Conservation (phyloP, 2,888 invertebrate species). For the Lasioglossum leucozonium region DNA sequence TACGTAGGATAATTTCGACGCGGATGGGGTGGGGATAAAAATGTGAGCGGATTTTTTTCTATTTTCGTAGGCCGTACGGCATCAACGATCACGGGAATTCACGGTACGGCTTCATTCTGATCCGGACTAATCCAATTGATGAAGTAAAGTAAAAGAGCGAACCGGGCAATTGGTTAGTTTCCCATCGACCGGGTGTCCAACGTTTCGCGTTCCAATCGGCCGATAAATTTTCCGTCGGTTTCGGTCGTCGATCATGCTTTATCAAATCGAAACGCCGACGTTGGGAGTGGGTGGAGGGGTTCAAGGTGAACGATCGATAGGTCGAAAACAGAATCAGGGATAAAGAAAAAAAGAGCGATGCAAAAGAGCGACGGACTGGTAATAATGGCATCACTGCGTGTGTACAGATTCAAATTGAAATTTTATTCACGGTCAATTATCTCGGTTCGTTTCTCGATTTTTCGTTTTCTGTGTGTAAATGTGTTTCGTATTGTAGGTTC, state of each 20-base stretch:
- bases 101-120: conserved; percentile 55
- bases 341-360: not conserved
- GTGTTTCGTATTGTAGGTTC: not conserved
- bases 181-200: not conserved
- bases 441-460: not conserved
- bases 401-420: conserved; percentile 64
- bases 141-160: conserved; percentile 29
- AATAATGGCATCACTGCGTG: conserved; percentile 63
- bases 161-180: conserved; percentile 35
- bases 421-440: conserved; percentile 63
- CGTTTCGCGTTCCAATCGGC: not conserved
- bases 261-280: conserved; percentile 14
- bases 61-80: conserved; percentile 27
- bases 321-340: not conserved
- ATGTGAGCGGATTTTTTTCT: not conserved
- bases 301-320: conserved; percentile 7
- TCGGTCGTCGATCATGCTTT: conserved; percentile 2
- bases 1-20: not conserved
- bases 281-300: too few relatives aligned
- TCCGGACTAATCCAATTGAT: conserved; percentile 53
- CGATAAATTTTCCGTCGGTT: conserved; percentile 26
- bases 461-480: not conserved
- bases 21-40: not conserved
- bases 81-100: conserved; percentile 29
- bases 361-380: conserved; percentile 56